These are phyloP conservation scores for Callospermophilus lateralis DNA, from an alignment of 2,113 vertebrate species.

Conservation along the genomic window DNA sequence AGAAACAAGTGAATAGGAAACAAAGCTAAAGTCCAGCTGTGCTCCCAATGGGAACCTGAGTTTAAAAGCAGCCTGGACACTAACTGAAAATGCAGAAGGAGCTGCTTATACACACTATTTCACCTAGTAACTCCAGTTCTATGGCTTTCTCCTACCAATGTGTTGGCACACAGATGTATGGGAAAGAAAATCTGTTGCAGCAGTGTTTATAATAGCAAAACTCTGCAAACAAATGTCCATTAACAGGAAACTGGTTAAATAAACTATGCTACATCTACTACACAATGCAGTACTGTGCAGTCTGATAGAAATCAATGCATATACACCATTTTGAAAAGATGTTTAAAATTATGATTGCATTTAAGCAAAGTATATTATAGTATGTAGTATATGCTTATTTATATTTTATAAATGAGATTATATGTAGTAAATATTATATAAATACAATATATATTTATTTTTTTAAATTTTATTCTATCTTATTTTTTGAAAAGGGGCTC, in stretches of 20 bases:
- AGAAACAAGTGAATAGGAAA: conserved; percentile 15
- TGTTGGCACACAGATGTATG: not conserved
- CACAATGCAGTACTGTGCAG: not conserved
- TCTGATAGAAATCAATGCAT: not conserved
- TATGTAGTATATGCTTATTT: not conserved
- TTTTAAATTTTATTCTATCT: not conserved
- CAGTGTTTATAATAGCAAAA: not conserved
- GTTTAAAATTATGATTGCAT: conserved; percentile 36
- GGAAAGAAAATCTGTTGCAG: not conserved
- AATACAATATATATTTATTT: not conserved
- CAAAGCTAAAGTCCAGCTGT: not conserved
- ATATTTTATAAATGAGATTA: not conserved
- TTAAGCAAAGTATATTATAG: not conserved
- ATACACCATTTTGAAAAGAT: not conserved
- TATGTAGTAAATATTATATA: not conserved
- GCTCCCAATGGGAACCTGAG: conserved; percentile 9
- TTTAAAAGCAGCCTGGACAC: not conserved
- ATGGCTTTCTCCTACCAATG: not conserved
- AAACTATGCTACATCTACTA: not conserved
- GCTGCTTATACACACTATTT: not conserved
- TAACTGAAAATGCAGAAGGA: not conserved
- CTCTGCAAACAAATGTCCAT: not conserved
- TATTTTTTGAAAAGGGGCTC: not conserved
- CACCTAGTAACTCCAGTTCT: not conserved
- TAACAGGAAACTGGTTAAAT: conserved; percentile 10